Evolutionary conservation across 2,113 vertebrate genomes (phyloP), one percentile per base, ranked within the genome.

Genomic region (Tupaia tana): DNA sequence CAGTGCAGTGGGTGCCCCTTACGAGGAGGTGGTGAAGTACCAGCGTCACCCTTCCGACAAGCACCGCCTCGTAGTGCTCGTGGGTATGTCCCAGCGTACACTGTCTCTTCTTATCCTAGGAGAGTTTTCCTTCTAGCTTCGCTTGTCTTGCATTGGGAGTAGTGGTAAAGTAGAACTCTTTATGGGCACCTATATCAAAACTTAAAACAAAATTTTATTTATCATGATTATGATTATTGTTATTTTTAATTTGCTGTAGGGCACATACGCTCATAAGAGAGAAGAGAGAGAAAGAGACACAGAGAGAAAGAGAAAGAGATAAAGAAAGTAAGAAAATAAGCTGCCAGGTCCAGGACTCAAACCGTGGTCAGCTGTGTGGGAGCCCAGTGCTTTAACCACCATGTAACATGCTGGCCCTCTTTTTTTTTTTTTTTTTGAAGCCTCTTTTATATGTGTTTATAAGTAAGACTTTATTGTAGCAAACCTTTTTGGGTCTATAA

Each of bases 11-110:
- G 97, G 97, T 25, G 98, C 98, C 71, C 98, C 99, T 0, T 99
- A 99, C 0, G 99, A 99, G 97, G 99, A 99, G 96, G 99, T 99
- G 96, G 99, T 99, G 74, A 98, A 98, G 78, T 99, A 99, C 98
- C 99, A 99, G 98, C 99, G 99, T 70, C 96, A 97, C 67, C 98
- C 98, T 0, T 96, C 98, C 6, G 99, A 99, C 95, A 92, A 96
- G 13, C 97, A 99, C 94, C 99, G 99, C 18, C 98, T 99, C 19
- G 97, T 99, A 14, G 98, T 99, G 59, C 99, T 99, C 7, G 73
- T 99, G 63, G 99, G 99, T 99, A 97, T 96, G 99, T 93, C 10
- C 1, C 61, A 9, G n/a, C 1, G 1, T 15, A 52, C 86, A 10
- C 27, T 3, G 27, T 34, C 7, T 20, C 86, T 43, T 13, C 81